Base-by-base conservation (phyloP, 1,140 invertebrate species). In the Agraylea sexmaculata region DNA sequence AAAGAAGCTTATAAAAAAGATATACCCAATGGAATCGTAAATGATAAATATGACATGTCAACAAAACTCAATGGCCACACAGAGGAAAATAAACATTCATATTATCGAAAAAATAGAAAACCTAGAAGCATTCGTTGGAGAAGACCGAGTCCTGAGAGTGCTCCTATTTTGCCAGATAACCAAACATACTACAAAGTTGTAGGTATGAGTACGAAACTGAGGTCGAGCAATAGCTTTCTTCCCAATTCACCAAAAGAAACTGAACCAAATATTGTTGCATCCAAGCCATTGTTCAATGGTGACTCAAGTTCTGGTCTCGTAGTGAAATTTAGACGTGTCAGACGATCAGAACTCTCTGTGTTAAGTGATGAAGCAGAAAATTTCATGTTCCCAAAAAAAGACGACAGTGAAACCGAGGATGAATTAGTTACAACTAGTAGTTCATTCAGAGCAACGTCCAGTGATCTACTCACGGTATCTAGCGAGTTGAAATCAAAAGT, bases 301-400 rank as follows among this genome's bases (percentile, higher is more conserved):
- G 52, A 70, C 42, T 50, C 68, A 60, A 44, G 74, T 61, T 40
- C 72, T 69, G 12, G 69, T 62, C 50, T 77, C 12, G 80, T 84
- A 3, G 80, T 84, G 0, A 76, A 83, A 46, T 83, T 84, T 46
- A 54, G 60, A 18, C 77, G 79, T 37, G 70, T 82, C 3, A 66
- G 81, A 15, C 72, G 76, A 35, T 78, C 81, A 0, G 81, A 86
- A 57, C 50, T 87, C 13, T 75, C 76, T 0, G 66, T 80, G 13
- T 53, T 87, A 1, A 86, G 82, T 41, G 78, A 83, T 42, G 83
- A 87, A 55, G 83, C 83, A 0, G 82, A 85, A 49, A 84, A 79
- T 34, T 87, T 86, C 54, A 80, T 87, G 75, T 87, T 87, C 55
- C 75, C 79, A 0, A 74, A 72, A 43, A 69, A 74, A 20, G 55